Base-by-base conservation (phyloP, 1,140 invertebrate species). In the Drosophila kohkoa region DNA sequence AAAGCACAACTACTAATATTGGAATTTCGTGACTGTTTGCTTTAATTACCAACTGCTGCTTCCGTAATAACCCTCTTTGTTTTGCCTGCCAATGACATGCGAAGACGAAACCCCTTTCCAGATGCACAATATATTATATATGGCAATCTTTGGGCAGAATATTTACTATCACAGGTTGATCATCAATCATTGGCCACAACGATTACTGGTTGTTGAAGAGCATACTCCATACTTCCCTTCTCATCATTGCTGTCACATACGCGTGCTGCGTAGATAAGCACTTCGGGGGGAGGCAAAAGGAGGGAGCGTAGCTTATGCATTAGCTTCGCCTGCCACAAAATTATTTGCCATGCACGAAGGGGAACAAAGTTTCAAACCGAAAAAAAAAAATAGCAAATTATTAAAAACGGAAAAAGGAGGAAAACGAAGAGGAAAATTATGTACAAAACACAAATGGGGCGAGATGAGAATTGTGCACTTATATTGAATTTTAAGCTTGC, bases 401-500 rank as follows among this genome's bases (percentile, higher is more conserved):
- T 68, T 74, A 67, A 75, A 60, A 62, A 57, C 16, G 49, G 7
- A 5, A 30, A 41, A 57, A 13, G 15, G 54, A 38, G 10, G 25
- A 41, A 20, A 52, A 64, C 38, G 3, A 38, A 51, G 41, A 43
- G 41, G 64, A 48, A 45, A 55, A 66, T 66, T 7, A 49, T 38
- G 11, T 10, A 63, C 5, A 55, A 32, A 64, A 57, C 52, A 66
- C 45, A 64, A 51, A 75, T 59, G 45, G 45, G 35, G 62, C 46
- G 51, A 35, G 54, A 35, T 46, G 38, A 43, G 58, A 69, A 81
- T 68, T 64, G 67, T 65, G 52, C 38, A 82, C 81, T 83, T 81
- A 85, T 80, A 85, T 85, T 85, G 82, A 78, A 81, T 85, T 85
- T 81, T 72, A 85, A 81, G 81, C 77, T 25, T 81, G 60, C 71